Evolutionary conservation across 2,113 vertebrate species (phyloP).

Genomic region (Trinectes maculatus): DNA sequence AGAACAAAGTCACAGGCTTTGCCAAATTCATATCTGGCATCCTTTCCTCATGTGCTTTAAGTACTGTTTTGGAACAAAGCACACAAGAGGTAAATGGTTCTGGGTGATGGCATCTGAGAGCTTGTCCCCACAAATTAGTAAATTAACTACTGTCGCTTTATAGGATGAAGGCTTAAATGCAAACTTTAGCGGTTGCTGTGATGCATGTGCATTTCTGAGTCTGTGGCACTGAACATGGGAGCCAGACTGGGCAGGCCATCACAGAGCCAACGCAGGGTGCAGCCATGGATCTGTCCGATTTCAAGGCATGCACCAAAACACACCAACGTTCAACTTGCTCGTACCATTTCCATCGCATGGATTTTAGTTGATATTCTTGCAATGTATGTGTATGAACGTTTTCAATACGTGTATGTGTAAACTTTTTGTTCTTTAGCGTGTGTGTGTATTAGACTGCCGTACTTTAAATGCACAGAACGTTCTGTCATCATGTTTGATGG

Average conservation of each 20-base stretch:
- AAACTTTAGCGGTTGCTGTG: conserved; percentile 65
- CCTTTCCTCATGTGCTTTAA: conserved; percentile 34
- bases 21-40: conserved; percentile 61
- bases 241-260: conserved; percentile 25
- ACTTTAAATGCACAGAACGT: conserved; percentile 35
- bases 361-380: conserved; percentile 72
- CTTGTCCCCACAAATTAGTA: conserved; percentile 32
- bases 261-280: conserved; percentile 66
- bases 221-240: conserved; percentile 61
- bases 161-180: conserved; percentile 79
- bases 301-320: conserved; percentile 83
- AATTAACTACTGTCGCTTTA: conserved; percentile 42
- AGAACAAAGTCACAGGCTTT: conserved; percentile 43
- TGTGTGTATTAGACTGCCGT: conserved; percentile 34
- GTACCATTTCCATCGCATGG: conserved; percentile 72
- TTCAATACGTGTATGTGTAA: conserved; percentile 33
- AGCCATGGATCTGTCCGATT: conserved; percentile 76
- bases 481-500: conserved; percentile 47
- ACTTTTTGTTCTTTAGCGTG: conserved; percentile 21
- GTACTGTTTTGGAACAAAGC: conserved; percentile 64
- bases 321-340: conserved; percentile 74
- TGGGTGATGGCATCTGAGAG: conserved; percentile 80
- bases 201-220: conserved; percentile 68
- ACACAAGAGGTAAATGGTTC: conserved; percentile 77
- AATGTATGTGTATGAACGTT: conserved; percentile 24